Evolutionary conservation across 2,113 vertebrate species (phyloP), one percentile per base, ranked within the genome.

Genomic region (Takifugu bimaculatus): DNA sequence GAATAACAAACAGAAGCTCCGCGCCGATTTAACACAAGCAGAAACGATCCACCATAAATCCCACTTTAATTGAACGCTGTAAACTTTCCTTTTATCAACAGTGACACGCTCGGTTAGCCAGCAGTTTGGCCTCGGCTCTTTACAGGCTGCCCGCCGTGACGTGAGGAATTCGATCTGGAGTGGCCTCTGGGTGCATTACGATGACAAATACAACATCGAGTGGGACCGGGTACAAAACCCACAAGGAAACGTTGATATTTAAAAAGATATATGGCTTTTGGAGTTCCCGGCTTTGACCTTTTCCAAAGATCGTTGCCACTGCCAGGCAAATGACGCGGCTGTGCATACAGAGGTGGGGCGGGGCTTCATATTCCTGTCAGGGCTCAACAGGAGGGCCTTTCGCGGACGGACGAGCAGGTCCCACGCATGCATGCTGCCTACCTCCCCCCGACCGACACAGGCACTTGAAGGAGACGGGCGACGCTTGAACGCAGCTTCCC

Each of bases 381-480:
- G 44, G 45, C 43, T 57, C 42, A 50, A 43, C 39, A 39, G 44
- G 29, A 54, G 42, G 43, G 57, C 65, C 25, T 63, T 2, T 6
- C 26, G 11, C 54, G 53, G 2, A 57, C 4, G n/a, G 50, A n/a
- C 15, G 49, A 35, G 10, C n/a, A n/a, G 6, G 39, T 28, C 44
- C 28, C 64, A 54, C 58, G 32, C 20, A 20, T 29, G 26, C 47
- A 20, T 20, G 39, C 6, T 71, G 69, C 89, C 91, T 90, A 93
- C 93, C 93, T 53, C 79, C 81, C 44, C 79, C 81, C 44, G 78
- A 62, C 42, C 87, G 44, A 68, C 90, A 93, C 61, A 89, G 65
- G 84, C 91, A 94, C 72, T 66, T 68, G 72, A 92, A 93, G 73
- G 85, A 89, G 25, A 77, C 77, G 50, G 88, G 66, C 15, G 80